phyloP scores from a whole-genome alignment of 2,888 invertebrate species.

The Hyposoter dolosus region DNA sequence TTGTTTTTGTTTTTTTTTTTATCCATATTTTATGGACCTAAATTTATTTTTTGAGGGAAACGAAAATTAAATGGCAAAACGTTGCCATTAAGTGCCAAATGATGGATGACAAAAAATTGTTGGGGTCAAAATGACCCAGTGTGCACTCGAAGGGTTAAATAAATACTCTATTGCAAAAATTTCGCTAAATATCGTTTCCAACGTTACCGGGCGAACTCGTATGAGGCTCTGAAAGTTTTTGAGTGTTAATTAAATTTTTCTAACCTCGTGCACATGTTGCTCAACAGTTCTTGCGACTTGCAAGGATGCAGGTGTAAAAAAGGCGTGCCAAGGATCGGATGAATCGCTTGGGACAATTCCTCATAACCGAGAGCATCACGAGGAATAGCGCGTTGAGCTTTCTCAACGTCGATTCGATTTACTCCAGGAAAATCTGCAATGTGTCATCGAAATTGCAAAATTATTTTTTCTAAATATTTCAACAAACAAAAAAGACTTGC shows the following conservation, averaged over 20 bases:
- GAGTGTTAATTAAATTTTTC: conserved; percentile 26
- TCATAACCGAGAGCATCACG: conserved; percentile 74
- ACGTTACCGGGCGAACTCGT: background rate
- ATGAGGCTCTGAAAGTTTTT: background rate
- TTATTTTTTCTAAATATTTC: background rate
- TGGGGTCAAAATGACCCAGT: too few relatives aligned
- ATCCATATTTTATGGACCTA: too few relatives aligned
- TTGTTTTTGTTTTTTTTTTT: background rate
- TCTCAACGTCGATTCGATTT: conserved; percentile 79
- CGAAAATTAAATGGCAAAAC: too few relatives aligned
- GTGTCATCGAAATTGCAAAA: background rate
- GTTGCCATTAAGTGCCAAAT: too few relatives aligned
- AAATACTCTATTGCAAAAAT: background rate
- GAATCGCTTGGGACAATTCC: conserved; percentile 82
- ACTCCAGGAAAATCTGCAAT: conserved; percentile 80
- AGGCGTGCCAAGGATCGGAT: conserved; percentile 80
- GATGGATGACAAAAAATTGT: too few relatives aligned
- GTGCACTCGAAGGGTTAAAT: too few relatives aligned
- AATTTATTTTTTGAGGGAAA: too few relatives aligned
- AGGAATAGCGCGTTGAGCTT: conserved; percentile 75
- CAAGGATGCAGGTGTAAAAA: conserved; percentile 82
- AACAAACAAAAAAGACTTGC: too few relatives aligned
- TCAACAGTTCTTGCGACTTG: conserved; percentile 78
- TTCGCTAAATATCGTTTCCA: background rate
- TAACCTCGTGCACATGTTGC: conserved; percentile 78